Conservation (phyloP, 2,113 vertebrate genomes). For the Phalacrocorax aristotelis region DNA sequence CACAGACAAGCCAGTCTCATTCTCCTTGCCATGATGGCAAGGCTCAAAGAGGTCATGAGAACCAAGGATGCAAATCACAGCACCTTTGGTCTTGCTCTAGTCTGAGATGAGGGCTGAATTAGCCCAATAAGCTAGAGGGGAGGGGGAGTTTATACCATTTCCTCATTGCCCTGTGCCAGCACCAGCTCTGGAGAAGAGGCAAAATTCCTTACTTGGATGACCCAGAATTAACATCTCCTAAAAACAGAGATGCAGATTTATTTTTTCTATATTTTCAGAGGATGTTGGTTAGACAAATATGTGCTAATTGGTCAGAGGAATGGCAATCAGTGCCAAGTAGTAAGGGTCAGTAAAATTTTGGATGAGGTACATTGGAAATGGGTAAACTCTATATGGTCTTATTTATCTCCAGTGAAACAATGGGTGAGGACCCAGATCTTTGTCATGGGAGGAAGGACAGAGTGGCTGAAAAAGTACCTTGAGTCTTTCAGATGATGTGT, state of each 20-base stretch:
- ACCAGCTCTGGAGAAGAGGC: not conserved
- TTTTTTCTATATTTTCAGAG: not conserved
- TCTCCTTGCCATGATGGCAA: not conserved
- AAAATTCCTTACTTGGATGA: not conserved
- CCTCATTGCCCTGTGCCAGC: not conserved
- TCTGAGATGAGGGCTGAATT: not conserved
- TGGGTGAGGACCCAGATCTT: not conserved
- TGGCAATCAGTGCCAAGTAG: not conserved
- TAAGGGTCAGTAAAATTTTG: not conserved
- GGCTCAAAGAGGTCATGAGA: not conserved
- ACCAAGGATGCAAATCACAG: not conserved
- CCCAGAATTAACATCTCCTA: not conserved
- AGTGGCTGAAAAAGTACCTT: not conserved
- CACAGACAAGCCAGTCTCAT: not conserved
- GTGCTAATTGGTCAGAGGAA: not conserved
- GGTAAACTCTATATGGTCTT: not conserved
- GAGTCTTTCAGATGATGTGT: not conserved
- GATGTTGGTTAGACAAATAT: not conserved
- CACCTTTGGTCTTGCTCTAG: not conserved
- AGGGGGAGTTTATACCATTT: not conserved
- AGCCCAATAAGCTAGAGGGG: not conserved
- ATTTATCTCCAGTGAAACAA: not conserved
- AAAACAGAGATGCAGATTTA: not conserved
- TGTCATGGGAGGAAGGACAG: too few species aligned
- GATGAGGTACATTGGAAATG: not conserved